These are phyloP conservation scores for Hydropsyche tenuis DNA, from an alignment of 1,140 invertebrate genomes.

Conservation along the genomic window DNA sequence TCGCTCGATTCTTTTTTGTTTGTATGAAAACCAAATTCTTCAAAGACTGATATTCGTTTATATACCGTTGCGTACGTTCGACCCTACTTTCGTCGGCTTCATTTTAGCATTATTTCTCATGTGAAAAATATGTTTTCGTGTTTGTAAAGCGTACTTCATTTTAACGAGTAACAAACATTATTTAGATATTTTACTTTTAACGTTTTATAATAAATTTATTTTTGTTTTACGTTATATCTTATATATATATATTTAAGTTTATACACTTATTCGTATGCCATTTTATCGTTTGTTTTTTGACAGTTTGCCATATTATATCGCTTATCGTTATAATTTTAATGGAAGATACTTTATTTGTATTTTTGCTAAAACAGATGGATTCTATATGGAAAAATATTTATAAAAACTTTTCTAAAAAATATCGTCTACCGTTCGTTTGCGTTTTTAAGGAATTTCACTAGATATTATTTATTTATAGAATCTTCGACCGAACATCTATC, in stretches of 20 bases:
- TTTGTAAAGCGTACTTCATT: too few species aligned
- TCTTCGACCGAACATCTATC: neutral
- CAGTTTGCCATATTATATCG: conserved; percentile 26
- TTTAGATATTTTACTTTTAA: too few species aligned
- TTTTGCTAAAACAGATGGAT: conserved; percentile 30
- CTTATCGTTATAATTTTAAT: conserved; percentile 28
- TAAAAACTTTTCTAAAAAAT: conserved; percentile 23
- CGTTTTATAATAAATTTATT: too few species aligned
- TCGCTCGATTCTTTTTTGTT: neutral
- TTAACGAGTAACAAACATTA: too few species aligned
- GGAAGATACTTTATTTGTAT: conserved; percentile 29
- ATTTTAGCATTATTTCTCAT: too few species aligned
- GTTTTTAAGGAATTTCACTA: conserved; percentile 31
- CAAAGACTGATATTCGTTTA: conserved; percentile 18
- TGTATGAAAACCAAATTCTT: conserved; percentile 7
- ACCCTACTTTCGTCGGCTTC: too few species aligned
- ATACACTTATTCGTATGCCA: neutral
- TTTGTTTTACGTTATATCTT: neutral
- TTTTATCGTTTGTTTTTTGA: conserved; percentile 15
- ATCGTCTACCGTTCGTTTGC: conserved; percentile 34
- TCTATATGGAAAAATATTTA: conserved; percentile 23
- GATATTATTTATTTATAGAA: neutral
- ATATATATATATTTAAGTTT: neutral
- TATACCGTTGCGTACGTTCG: neutral
- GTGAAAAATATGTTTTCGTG: too few species aligned